A percentile compares a stretch with the other conserved stretches of the same genome.
Evolutionary conservation across 2,888 invertebrate genomes (phyloP).

Genomic region (Spodoptera littoralis): DNA sequence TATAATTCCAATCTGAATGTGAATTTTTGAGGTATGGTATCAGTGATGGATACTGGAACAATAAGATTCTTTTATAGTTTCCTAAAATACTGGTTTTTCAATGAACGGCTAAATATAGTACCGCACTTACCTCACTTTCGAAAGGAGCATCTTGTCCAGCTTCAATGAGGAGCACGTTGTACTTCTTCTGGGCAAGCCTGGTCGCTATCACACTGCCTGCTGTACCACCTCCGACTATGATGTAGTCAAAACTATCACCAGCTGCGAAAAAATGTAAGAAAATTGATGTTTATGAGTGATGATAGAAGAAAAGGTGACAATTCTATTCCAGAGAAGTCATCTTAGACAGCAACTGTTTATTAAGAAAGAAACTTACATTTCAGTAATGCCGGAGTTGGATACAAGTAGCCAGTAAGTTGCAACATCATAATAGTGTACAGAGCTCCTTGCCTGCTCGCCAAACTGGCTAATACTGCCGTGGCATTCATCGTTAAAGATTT

Average conservation of each 20-base stretch:
- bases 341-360: too few species aligned
- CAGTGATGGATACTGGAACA: conserved; percentile 36
- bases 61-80: not conserved
- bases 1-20: conserved; percentile 37
- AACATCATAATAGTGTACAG: conserved; percentile 1
- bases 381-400: conserved; percentile 25
- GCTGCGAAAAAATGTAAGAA: conserved; percentile 7
- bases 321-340: too few species aligned
- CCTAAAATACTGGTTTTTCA: too few species aligned
- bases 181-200: conserved; percentile 30
- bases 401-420: conserved; percentile 28
- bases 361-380: conserved; percentile 13
- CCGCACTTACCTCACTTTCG: conserved; percentile 38
- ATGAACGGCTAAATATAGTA: too few species aligned
- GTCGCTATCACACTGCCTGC: conserved; percentile 41
- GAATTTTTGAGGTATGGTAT: conserved; percentile 18
- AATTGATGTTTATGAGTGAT: too few species aligned
- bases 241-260: conserved; percentile 32
- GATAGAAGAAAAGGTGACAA: too few species aligned
- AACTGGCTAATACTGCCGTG: conserved; percentile 1
- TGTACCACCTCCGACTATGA: conserved; percentile 43
- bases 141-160: conserved; percentile 41
- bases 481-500: conserved; percentile 14
- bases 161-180: conserved; percentile 42
- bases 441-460: conserved; percentile 14